Evolutionary conservation across 92 coral and sea anemone species (phyloP).

Genomic region (Actinernus sp.): DNA sequence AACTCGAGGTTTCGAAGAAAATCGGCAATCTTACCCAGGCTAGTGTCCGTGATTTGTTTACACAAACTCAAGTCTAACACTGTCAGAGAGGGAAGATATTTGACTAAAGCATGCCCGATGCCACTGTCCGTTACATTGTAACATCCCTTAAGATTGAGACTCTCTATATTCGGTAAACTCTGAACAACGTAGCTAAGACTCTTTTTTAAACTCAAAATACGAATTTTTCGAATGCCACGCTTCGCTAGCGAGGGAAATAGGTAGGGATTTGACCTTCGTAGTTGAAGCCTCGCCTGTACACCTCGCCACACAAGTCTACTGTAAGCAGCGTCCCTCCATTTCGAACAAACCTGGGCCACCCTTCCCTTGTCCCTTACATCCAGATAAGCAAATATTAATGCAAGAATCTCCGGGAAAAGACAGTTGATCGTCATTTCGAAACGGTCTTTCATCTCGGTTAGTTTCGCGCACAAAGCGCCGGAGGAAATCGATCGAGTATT

Average conservation of each 20-base stretch:
- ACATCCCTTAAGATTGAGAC: constrained; percentile 95
- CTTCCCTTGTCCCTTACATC: constrained; percentile 97
- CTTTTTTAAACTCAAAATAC: constrained; percentile 91
- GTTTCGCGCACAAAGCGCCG: constrained; percentile 37
- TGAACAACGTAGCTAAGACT: constrained; percentile 94
- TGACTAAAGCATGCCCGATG: constrained; percentile 96
- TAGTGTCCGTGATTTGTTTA: constrained; percentile 99
- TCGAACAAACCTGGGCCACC: constrained; percentile 94
- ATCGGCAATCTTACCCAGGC: constrained; percentile 91
- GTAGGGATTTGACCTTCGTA: constrained; percentile 96
- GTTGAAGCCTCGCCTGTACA: constrained; percentile 96
- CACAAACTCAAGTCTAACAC: constrained; percentile 98
- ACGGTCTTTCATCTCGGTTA: constrained; percentile 72
- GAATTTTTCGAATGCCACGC: constrained; percentile 99
- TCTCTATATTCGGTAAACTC: constrained; percentile 89
- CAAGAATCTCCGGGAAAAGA: constrained; percentile 98
- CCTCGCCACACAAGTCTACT: constrained; percentile 97
- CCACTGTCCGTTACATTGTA: constrained; percentile 98
- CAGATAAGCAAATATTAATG: constrained; percentile 95
- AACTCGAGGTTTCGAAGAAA: constrained; percentile 92
- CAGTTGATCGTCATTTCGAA: constrained; percentile 81
- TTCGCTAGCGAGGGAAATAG: constrained; percentile 97
- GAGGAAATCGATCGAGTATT: constrained; percentile 79
- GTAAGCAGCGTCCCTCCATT: constrained; percentile 98
- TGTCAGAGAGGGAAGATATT: constrained; percentile 98